phyloP scores from a whole-genome alignment of 2,888 invertebrate genomes.

The Rhamphomyia laevipes region DNA sequence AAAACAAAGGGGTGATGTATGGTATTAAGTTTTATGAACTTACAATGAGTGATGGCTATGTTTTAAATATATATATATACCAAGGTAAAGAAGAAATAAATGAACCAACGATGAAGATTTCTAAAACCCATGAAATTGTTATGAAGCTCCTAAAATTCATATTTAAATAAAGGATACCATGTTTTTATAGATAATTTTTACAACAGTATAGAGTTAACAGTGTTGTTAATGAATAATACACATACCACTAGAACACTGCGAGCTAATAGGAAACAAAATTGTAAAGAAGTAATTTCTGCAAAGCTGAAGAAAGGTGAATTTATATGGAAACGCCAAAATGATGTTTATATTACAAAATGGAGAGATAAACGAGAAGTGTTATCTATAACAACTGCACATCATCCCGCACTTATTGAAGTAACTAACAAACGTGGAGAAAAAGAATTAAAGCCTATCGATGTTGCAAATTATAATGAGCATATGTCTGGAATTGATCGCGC shows the following conservation, averaged over 20 bases:
- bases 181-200: constrained; percentile 23
- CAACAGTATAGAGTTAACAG: constrained; percentile 15
- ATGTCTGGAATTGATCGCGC: constrained; percentile 9
- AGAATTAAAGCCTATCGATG: constrained; percentile 7
- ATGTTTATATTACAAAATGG: constrained; percentile 17
- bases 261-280: constrained; percentile 17
- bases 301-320: constrained; percentile 13
- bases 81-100: neutral
- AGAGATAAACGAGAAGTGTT: constrained; percentile 10
- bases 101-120: neutral
- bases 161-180: constrained; percentile 20
- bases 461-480: constrained; percentile 6
- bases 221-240: constrained; percentile 15
- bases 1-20: no score
- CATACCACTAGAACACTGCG: constrained; percentile 18
- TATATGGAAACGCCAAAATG: constrained; percentile 12
- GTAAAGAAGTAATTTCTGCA: neutral
- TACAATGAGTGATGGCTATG: neutral
- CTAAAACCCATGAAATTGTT: no score
- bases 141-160: neutral
- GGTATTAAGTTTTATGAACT: no score
- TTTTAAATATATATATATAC: neutral
- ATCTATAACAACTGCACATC: constrained; percentile 3
- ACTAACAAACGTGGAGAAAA: constrained; percentile 2
- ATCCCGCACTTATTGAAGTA: neutral